A percentile compares a stretch with the other conserved stretches of the same genome.
These are phyloP conservation scores for Echinometra lucunter DNA, from an alignment of 53 echinoderm and acorn worm genomes.

Conservation along the genomic window DNA sequence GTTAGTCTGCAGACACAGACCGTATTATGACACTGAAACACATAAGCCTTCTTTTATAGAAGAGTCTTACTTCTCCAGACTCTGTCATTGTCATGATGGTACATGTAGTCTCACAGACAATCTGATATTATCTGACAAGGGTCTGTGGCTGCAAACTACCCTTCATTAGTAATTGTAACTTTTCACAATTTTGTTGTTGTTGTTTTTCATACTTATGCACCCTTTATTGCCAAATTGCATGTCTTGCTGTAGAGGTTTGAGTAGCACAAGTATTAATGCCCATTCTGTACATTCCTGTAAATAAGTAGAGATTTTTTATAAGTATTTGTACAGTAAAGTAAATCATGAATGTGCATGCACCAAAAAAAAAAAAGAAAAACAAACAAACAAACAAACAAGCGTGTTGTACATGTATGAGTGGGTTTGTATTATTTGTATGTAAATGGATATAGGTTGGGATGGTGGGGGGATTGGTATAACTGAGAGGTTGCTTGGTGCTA, in stretches of 20 bases:
- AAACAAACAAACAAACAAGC: too few relatives aligned
- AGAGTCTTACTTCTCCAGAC: too few relatives aligned
- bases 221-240: neutral
- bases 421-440: too few relatives aligned
- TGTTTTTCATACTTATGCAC: neutral
- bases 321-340: neutral
- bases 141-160: neutral
- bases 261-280: neutral
- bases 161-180: neutral
- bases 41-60: too few relatives aligned
- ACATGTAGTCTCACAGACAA: neutral
- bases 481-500: too few relatives aligned
- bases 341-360: conserved; percentile 4
- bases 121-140: neutral
- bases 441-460: too few relatives aligned
- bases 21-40: too few relatives aligned
- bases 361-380: too few relatives aligned
- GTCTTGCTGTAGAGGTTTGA: neutral
- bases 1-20: too few relatives aligned
- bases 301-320: neutral
- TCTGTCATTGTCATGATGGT: too few relatives aligned
- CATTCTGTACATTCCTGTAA: neutral
- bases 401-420: neutral
- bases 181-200: neutral
- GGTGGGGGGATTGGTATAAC: too few relatives aligned